Conservation (phyloP, 2,113 vertebrate genomes). For the Ceyx cyanopectus region DNA sequence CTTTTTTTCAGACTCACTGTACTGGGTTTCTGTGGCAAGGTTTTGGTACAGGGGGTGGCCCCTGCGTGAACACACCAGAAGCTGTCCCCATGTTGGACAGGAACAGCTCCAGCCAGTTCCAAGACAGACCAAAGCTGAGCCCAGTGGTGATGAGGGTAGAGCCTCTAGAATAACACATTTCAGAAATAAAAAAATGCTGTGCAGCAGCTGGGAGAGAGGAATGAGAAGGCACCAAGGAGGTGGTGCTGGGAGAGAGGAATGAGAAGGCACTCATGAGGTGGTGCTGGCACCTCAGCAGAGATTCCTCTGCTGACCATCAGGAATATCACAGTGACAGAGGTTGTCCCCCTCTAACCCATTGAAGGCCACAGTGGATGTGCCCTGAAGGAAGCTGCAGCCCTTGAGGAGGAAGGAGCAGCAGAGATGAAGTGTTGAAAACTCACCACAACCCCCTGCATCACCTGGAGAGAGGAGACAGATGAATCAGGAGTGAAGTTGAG, state of each 20-base stretch:
- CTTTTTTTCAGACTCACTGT: neutral
- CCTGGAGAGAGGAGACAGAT: neutral
- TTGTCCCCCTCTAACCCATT: neutral
- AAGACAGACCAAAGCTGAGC: neutral
- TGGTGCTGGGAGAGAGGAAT: neutral
- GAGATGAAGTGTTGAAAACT: neutral
- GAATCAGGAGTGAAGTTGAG: neutral
- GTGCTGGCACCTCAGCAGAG: neutral
- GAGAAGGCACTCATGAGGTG: neutral
- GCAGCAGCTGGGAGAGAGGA: neutral
- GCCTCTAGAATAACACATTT: neutral
- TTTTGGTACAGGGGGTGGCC: neutral
- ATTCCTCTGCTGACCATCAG: neutral
- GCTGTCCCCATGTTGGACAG: neutral
- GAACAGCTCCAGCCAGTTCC: neutral
- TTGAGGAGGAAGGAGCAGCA: neutral
- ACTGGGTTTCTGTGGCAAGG: fast-evolving
- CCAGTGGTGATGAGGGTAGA: neutral
- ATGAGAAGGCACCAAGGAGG: neutral
- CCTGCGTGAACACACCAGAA: neutral
- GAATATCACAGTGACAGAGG: neutral
- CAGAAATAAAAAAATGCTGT: neutral
- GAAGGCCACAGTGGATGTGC: neutral
- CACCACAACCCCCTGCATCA: neutral
- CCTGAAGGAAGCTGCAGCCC: neutral